These are phyloP conservation scores for Myxocyprinus asiaticus DNA, from an alignment of 2,113 vertebrate genomes.

Conservation along the genomic window DNA sequence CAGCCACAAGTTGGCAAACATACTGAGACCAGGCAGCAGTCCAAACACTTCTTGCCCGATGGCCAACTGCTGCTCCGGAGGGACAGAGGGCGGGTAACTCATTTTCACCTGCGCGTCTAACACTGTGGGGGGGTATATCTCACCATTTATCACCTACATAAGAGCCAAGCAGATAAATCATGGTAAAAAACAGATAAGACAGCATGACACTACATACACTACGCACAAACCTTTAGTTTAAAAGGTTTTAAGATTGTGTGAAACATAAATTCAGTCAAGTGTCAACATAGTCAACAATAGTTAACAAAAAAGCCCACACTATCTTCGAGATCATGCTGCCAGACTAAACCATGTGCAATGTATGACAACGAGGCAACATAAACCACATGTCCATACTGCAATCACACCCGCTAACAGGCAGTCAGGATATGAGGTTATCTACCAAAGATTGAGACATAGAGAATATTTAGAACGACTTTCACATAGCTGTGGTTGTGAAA, in stretches of 20 bases:
- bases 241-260: too few species aligned
- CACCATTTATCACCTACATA: constrained; percentile 82
- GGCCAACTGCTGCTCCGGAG: constrained; percentile 73
- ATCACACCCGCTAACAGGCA: background rate
- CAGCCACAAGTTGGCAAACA: constrained; percentile 90
- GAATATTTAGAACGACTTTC: background rate
- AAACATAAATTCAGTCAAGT: too few species aligned
- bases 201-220: background rate
- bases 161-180: background rate
- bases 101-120: constrained; percentile 78
- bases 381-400: constrained; percentile 22
- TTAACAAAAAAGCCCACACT: background rate
- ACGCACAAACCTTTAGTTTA: too few species aligned
- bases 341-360: background rate
- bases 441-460: background rate
- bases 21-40: constrained; percentile 85
- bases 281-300: background rate
- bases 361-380: background rate
- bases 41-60: constrained; percentile 91
- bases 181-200: background rate
- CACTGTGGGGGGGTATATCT: constrained; percentile 83
- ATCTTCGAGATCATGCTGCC: background rate
- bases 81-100: constrained; percentile 77
- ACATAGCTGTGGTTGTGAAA: background rate
- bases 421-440: background rate